Conservation (phyloP, 2,113 vertebrate genomes). For the Anolis sagrei region DNA sequence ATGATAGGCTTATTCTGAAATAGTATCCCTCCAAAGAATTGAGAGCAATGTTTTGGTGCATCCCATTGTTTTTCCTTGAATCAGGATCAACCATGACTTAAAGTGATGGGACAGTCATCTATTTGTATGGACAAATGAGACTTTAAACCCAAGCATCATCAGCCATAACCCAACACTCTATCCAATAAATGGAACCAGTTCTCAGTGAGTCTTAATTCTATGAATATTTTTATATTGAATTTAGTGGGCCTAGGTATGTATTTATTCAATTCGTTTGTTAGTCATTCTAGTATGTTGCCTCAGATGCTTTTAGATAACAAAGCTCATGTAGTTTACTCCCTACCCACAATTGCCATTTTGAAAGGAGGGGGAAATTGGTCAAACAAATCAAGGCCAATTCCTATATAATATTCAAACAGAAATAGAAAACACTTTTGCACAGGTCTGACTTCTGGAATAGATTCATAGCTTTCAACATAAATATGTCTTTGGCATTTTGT, state of each 20-base stretch:
- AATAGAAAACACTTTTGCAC: neutral
- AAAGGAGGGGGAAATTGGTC: no score
- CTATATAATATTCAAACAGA: neutral
- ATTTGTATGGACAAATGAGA: neutral
- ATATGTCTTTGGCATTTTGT: neutral
- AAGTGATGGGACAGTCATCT: neutral
- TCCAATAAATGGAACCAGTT: neutral
- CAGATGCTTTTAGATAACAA: no score
- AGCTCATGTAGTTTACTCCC: neutral
- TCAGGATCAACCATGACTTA: neutral
- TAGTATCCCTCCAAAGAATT: neutral
- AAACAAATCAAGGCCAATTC: neutral
- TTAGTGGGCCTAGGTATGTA: neutral
- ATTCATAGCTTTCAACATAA: neutral
- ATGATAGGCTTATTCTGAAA: neutral
- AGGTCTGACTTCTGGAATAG: neutral
- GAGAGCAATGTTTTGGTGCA: no score
- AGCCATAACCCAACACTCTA: neutral
- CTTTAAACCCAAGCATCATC: neutral
- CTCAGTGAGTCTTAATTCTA: neutral
- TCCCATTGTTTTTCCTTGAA: neutral
- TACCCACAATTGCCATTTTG: neutral
- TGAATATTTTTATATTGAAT: neutral
- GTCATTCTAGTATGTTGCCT: no score
- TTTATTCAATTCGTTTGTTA: neutral